Conservation (phyloP, 23 tunicate species). For the Aplidium turbinatum region DNA sequence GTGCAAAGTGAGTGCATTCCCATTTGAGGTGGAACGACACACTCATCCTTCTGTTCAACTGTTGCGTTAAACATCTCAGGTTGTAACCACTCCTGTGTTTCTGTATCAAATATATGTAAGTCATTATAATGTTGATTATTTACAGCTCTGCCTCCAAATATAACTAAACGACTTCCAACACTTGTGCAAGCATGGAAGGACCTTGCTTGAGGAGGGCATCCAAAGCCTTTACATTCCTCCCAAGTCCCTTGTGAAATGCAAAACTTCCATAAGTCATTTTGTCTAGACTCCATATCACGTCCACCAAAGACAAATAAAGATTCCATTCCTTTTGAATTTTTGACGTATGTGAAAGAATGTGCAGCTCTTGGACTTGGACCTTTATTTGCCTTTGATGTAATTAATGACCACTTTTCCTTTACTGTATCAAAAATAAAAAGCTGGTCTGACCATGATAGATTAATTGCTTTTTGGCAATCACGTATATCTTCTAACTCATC, state of each 20-base stretch:
- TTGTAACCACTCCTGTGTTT: slow-evolving; percentile 68
- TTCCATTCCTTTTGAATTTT: slow-evolving; percentile 13
- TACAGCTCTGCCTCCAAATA: slow-evolving; percentile 68
- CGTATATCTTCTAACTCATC: slow-evolving; percentile 55
- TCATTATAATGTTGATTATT: slow-evolving; percentile 69
- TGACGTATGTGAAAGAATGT: slow-evolving; percentile 39
- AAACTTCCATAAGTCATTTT: slow-evolving; percentile 72
- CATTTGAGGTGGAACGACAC: slow-evolving; percentile 47
- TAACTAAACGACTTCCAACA: slow-evolving; percentile 44
- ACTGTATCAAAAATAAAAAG: slow-evolving; percentile 45
- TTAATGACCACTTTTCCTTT: slow-evolving; percentile 39
- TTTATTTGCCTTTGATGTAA: neutral
- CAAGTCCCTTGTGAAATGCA: slow-evolving; percentile 22
- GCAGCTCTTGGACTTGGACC: slow-evolving; percentile 80
- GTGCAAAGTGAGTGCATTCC: slow-evolving; percentile 66
- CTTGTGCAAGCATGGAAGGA: slow-evolving; percentile 66
- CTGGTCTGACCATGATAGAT: slow-evolving; percentile 75
- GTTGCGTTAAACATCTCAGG: slow-evolving; percentile 18
- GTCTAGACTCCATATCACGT: slow-evolving; percentile 48
- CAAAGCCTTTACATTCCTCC: slow-evolving; percentile 37
- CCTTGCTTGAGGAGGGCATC: slow-evolving; percentile 61
- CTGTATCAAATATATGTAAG: slow-evolving; percentile 53
- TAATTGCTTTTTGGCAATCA: slow-evolving; percentile 62
- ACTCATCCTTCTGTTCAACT: neutral
- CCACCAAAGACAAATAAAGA: slow-evolving; percentile 75